Evolutionary conservation across 2,113 vertebrate species (phyloP).

Genomic region (Paedocypris sp.): DNA sequence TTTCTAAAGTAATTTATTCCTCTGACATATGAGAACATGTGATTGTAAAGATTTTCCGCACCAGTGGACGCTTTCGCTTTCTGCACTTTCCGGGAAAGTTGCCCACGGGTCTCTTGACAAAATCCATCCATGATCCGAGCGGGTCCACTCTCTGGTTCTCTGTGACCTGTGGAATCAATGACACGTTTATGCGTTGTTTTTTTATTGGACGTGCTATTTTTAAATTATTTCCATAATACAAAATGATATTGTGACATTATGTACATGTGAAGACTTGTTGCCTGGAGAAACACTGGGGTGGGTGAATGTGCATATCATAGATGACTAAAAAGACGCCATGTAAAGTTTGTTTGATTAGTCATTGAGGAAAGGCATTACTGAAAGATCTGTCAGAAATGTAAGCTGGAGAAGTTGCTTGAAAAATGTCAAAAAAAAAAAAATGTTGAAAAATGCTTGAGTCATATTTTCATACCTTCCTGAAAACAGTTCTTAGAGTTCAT

Average conservation of each 20-base stretch:
- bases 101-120: slow-evolving; percentile 77
- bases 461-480: no score
- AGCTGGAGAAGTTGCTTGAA: no score
- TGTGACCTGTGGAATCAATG: slow-evolving; percentile 51
- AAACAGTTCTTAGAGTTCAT: no score
- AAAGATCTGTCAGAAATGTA: slow-evolving; percentile 36
- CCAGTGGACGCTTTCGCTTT: slow-evolving; percentile 73
- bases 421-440: no score
- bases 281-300: background rate
- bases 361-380: slow-evolving; percentile 29
- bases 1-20: background rate
- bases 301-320: background rate
- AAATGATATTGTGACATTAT: background rate
- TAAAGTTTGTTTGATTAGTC: slow-evolving; percentile 18
- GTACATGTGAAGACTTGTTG: background rate
- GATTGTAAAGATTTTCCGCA: slow-evolving; percentile 43
- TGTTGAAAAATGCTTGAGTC: no score
- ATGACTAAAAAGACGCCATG: background rate
- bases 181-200: no score
- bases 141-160: slow-evolving; percentile 76
- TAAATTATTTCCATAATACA: background rate
- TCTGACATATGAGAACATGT: background rate
- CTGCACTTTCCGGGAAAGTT: slow-evolving; percentile 67
- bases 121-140: slow-evolving; percentile 82
- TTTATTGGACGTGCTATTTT: background rate